phyloP scores from a whole-genome alignment of 1,140 invertebrate genomes.

The Laodelphax striatellus region DNA sequence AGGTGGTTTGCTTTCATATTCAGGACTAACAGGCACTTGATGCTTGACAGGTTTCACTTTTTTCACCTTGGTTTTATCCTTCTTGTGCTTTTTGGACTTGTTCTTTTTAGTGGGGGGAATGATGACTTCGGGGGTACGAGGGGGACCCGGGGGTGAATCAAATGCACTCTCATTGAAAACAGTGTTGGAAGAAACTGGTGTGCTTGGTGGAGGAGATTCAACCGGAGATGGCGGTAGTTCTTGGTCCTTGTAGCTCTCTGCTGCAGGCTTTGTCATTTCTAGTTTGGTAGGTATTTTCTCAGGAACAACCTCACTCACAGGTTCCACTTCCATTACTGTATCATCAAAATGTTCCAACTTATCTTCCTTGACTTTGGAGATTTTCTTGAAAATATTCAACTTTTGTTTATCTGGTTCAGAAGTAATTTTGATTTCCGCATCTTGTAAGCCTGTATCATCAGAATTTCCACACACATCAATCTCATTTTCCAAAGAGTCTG shows the following conservation, averaged over 20 bases:
- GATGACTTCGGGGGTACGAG: constrained; percentile 40
- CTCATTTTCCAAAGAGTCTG: not conserved
- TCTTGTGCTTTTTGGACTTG: constrained; percentile 22
- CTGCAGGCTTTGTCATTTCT: constrained; percentile 10
- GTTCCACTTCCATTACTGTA: constrained; percentile 28
- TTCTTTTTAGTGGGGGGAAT: constrained; percentile 21
- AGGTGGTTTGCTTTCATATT: not conserved
- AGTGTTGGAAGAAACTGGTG: constrained; percentile 21
- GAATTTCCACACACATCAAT: too few relatives aligned
- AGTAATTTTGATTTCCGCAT: constrained; percentile 48
- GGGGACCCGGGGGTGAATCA: constrained; percentile 36
- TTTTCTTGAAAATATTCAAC: constrained; percentile 75
- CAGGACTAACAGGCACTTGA: constrained; percentile 6
- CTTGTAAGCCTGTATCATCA: not conserved
- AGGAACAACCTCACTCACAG: constrained; percentile 12
- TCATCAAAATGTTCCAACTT: constrained; percentile 28
- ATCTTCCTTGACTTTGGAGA: constrained; percentile 62
- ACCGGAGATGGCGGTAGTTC: constrained; percentile 13
- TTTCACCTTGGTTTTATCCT: constrained; percentile 24
- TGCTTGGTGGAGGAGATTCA: not conserved
- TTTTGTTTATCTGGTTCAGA: constrained; percentile 71
- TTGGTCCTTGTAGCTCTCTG: constrained; percentile 21
- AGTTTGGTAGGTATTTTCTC: not conserved
- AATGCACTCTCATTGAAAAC: constrained; percentile 27
- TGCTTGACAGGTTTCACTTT: constrained; percentile 14